These are phyloP conservation scores for Emydocephalus ijimae DNA, from an alignment of 2,113 vertebrate genomes.

Conservation along the genomic window DNA sequence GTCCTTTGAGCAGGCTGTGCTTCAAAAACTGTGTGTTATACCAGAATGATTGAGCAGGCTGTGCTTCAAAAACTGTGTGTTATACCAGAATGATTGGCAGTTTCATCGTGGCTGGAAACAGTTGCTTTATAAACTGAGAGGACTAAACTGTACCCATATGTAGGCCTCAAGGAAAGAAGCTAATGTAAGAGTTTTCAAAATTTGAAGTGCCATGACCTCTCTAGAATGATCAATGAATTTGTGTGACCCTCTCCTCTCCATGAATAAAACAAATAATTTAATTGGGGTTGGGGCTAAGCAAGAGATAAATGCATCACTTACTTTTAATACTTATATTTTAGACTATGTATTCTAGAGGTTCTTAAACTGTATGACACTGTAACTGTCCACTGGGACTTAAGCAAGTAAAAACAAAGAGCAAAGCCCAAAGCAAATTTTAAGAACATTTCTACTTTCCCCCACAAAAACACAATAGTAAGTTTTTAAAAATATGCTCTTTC, in stretches of 20 bases:
- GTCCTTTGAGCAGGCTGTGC: constrained; percentile 24
- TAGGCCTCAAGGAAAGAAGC: background rate
- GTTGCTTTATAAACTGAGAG: background rate
- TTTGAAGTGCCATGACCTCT: background rate
- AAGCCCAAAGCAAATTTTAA: background rate
- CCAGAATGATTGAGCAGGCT: constrained; percentile 5
- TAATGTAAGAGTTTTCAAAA: background rate
- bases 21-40: background rate
- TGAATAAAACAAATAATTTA: background rate
- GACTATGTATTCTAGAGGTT: background rate
- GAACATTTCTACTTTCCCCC: background rate
- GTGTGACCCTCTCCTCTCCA: background rate
- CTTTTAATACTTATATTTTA: background rate
- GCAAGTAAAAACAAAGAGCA: background rate
- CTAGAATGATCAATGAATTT: background rate
- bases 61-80: constrained; percentile 3
- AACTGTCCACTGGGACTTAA: background rate
- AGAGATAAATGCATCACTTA: background rate
- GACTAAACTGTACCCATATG: background rate
- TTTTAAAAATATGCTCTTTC: background rate
- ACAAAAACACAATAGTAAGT: background rate
- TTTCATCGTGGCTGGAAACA: constrained; percentile 12
- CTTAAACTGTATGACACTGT: background rate
- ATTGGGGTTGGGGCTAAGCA: background rate
- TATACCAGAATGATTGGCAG: background rate